These are phyloP conservation scores for Acheta domesticus DNA, from an alignment of 2,888 invertebrate genomes.

Conservation along the genomic window DNA sequence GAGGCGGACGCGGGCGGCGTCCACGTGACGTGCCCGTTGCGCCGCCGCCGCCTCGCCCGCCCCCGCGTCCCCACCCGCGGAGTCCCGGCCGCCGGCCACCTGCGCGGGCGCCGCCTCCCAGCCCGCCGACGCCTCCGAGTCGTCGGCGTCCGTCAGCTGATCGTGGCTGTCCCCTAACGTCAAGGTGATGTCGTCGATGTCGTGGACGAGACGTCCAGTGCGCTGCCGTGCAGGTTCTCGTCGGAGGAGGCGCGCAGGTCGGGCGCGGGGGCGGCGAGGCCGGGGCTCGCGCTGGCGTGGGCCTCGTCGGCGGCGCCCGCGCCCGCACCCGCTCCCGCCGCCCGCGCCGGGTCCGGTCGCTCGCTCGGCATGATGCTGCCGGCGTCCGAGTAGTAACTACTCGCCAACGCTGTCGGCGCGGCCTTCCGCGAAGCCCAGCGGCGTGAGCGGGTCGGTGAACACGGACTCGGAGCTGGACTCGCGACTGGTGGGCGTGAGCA, in stretches of 20 bases:
- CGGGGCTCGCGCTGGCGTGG: neutral
- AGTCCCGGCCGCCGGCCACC: conserved; percentile 27
- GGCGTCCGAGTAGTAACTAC: conserved; percentile 37
- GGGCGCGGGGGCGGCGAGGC: conserved; percentile 26
- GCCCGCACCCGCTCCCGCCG: neutral
- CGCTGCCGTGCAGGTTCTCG: conserved; percentile 41
- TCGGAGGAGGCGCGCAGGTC: conserved; percentile 41
- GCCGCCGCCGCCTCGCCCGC: conserved; percentile 21
- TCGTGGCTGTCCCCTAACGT: conserved; percentile 29
- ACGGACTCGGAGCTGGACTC: conserved; percentile 68
- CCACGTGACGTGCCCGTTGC: conserved; percentile 34
- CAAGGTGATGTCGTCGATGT: conserved; percentile 38
- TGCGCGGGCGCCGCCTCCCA: conserved; percentile 21
- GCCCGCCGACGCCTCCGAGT: conserved; percentile 11
- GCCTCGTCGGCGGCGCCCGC: neutral
- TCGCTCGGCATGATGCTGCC: conserved; percentile 24
- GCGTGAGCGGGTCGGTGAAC: conserved; percentile 68
- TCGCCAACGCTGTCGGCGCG: conserved; percentile 32
- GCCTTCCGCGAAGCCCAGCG: conserved; percentile 48
- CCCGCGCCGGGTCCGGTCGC: neutral
- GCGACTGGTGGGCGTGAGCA: conserved; percentile 45
- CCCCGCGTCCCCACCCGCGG: conserved; percentile 36
- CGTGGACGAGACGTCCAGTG: neutral
- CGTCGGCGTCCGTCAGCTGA: conserved; percentile 29
- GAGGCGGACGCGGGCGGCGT: conserved; percentile 37